Evolutionary conservation across 2,797 vertebrate genomes (phyloP).

Genomic region (Notolabrus celidotus): DNA sequence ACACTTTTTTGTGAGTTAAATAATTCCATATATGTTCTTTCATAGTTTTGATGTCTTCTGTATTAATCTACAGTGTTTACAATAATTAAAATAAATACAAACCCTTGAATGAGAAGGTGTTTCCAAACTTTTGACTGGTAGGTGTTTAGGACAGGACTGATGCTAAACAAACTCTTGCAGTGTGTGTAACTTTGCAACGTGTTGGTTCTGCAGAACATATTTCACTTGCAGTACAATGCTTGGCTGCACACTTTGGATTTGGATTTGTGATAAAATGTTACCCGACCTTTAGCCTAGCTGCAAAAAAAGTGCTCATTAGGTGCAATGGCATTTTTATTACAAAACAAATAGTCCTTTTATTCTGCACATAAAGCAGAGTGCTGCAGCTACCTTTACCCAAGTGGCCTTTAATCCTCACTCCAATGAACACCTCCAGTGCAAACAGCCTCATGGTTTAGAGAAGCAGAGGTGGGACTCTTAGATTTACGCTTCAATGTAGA

Average conservation of each 20-base stretch:
- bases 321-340: conserved; percentile 33
- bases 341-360: conserved; percentile 39
- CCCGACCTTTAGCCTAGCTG: conserved; percentile 13
- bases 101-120: too few relatives aligned
- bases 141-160: background rate
- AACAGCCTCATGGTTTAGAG: conserved; percentile 39
- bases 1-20: too few relatives aligned
- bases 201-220: too few relatives aligned
- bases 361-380: conserved; percentile 40
- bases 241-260: background rate
- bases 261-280: background rate
- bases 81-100: too few relatives aligned
- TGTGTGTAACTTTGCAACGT: too few relatives aligned
- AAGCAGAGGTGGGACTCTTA: conserved; percentile 5
- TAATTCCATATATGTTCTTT: too few relatives aligned
- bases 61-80: too few relatives aligned
- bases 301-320: conserved; percentile 39
- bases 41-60: too few relatives aligned
- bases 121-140: too few relatives aligned
- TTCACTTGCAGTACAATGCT: background rate
- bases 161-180: too few relatives aligned
- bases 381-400: conserved; percentile 9
- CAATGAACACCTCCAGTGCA: conserved; percentile 37
- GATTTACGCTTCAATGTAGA: background rate
- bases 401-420: conserved; percentile 51